phyloP scores from a whole-genome alignment of 1,140 invertebrate genomes.

The Pseudomyrmex dendroicus region DNA sequence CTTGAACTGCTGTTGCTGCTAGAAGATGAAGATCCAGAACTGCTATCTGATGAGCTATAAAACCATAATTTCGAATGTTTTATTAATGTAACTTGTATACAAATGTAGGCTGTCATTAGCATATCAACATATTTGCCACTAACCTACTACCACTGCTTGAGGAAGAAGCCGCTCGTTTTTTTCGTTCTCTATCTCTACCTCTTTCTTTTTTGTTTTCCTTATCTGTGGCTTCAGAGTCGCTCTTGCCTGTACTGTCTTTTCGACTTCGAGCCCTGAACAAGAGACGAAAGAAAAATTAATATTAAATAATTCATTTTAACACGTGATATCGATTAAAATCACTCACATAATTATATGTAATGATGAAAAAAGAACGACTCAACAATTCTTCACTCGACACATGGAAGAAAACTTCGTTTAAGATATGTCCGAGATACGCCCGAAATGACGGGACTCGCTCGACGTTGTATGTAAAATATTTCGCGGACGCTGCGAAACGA shows the following conservation, averaged over 20 bases:
- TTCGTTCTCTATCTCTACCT: slow-evolving; percentile 87
- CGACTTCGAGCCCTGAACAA: slow-evolving; percentile 87
- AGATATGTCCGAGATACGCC: no score
- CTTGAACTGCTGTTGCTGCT: slow-evolving; percentile 87
- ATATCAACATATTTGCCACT: not conserved
- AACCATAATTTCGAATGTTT: slow-evolving; percentile 17
- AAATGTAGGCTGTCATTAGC: not conserved
- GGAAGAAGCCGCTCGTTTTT: slow-evolving; percentile 89
- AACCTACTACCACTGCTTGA: slow-evolving; percentile 91
- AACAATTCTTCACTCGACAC: no score
- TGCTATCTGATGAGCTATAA: slow-evolving; percentile 91
- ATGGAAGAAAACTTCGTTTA: no score
- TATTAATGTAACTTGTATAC: not conserved
- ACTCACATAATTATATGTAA: slow-evolving; percentile 62
- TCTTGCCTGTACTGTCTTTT: slow-evolving; percentile 85
- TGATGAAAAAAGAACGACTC: not conserved
- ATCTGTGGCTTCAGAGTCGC: slow-evolving; percentile 87
- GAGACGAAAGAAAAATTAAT: not conserved
- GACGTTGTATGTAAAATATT: no score
- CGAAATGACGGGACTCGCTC: no score
- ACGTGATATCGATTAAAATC: not conserved
- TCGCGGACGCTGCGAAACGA: no score
- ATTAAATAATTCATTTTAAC: not conserved
- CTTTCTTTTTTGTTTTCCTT: slow-evolving; percentile 90
- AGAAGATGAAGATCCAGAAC: slow-evolving; percentile 87